Evolutionary conservation across 2,797 vertebrate genomes (phyloP), one percentile per base, ranked within the genome.

Genomic region (Ataeniobius toweri): DNA sequence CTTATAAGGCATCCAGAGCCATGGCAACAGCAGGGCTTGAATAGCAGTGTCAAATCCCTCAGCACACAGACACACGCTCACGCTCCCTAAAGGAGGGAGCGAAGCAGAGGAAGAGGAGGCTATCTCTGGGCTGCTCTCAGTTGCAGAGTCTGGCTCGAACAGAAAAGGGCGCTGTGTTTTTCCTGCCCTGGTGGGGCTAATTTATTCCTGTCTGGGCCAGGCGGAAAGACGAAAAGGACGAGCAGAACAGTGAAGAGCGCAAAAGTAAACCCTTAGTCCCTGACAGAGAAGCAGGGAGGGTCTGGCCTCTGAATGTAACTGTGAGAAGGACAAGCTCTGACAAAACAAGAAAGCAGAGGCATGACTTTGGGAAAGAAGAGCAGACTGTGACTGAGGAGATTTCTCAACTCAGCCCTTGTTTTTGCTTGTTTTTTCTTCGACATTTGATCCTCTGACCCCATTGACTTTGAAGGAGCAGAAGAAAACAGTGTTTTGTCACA

Each of bases 11-110:
- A 96, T 94, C 86, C 92, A 81, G 95, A 80, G 89, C 94, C 97
- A 95, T 96, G 96, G 96, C 95, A 97, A 97, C 97, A 88, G 89
- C 89, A 93, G 94, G 94, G 96, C 94, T 96, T 96, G 95, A 96
- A 96, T 96, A 96, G 95, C 95, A 96, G 95, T 96, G 95, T 96
- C 95, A 96, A 96, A 96, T 96, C 96, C 95, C 95, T 96, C 90
- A 95, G 94, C 95, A 95, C 93, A 95, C 95, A 95, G 90, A 94
- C 95, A 90, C 94, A 93, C 93, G 92, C 93, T 93, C 91, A 82
- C 90, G 89, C 93, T 91, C 93, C 89, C 93, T 86, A 87, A 92
- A 90, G 91, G 91, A 93, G 88, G 85, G 91, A 91, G 89, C 75
- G 74, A 86, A 76, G 89, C 84, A 88, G 80, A 73, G 81, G 76